Evolutionary conservation across 2,888 invertebrate genomes (phyloP).

Genomic region (Actias luna): DNA sequence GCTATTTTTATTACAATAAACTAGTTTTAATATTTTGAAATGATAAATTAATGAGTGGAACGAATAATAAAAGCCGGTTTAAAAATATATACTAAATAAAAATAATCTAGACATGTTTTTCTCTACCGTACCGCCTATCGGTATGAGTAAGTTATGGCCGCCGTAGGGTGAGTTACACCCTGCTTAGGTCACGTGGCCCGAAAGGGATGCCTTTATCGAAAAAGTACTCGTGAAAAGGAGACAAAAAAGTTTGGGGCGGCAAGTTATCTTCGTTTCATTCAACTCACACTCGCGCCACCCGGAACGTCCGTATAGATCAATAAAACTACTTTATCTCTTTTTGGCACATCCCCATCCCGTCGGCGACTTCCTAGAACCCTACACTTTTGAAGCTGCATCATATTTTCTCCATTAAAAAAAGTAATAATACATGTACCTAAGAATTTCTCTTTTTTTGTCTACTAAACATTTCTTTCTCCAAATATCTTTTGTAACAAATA

Average conservation of each 20-base stretch:
- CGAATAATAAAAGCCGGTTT: not conserved
- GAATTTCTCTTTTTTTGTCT: slow-evolving; percentile 1
- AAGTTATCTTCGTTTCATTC: slow-evolving; percentile 82
- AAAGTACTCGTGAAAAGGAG: slow-evolving; percentile 49
- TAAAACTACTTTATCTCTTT: slow-evolving; percentile 84
- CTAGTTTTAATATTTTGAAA: not conserved
- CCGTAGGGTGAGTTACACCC: slow-evolving; percentile 82
- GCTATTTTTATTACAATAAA: too few species aligned
- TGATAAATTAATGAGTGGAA: not conserved
- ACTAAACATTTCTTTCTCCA: slow-evolving; percentile 21
- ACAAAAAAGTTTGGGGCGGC: slow-evolving; percentile 74
- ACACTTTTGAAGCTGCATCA: slow-evolving; percentile 53
- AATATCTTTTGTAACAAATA: slow-evolving; percentile 9
- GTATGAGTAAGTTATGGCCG: slow-evolving; percentile 82
- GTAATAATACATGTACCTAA: slow-evolving; percentile 22
- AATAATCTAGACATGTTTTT: slow-evolving; percentile 62
- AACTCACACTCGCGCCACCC: slow-evolving; percentile 79
- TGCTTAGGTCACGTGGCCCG: slow-evolving; percentile 81
- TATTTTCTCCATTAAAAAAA: slow-evolving; percentile 57
- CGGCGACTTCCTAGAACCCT: slow-evolving; percentile 76
- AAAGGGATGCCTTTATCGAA: slow-evolving; percentile 60
- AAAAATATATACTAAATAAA: slow-evolving; percentile 12
- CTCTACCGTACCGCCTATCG: slow-evolving; percentile 79
- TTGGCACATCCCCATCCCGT: slow-evolving; percentile 81
- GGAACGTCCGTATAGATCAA: slow-evolving; percentile 82